Evolutionary conservation across 2,113 vertebrate genomes (phyloP), one percentile per base, ranked within the genome.

Genomic region (Toxostoma redivivum): DNA sequence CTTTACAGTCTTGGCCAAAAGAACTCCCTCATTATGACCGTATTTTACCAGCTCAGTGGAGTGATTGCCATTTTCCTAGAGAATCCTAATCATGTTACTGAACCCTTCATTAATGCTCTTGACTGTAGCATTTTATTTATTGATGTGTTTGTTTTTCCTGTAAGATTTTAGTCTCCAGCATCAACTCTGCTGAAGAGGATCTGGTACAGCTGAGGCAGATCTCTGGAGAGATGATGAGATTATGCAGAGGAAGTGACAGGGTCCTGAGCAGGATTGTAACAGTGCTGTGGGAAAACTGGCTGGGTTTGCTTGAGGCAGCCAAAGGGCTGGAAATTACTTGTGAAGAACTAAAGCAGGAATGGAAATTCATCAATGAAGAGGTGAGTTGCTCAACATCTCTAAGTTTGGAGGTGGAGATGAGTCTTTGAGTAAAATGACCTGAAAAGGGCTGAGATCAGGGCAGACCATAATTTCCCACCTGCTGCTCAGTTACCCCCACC

Each of bases 311-410:
- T 5, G 97, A 98, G 44, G 95, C 96, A 24, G 96, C 97, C 0
- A 95, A 70, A 69, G 97, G 97, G 44, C 98, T 99, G 97, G 97
- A 97, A 33, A 65, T 95, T 24, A 98, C 97, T 70, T 98, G 98
- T 24, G 97, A 97, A 48, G 98, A 98, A 9, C 97, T 98, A 54
- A 97, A 98, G 38, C 88, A 95, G n/a, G 98, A 99, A 37, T 99
- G 99, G 99, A 98, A 97, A 11, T 92, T 98, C 58, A 92, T 99
- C 96, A 98, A 76, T 37, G 94, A 98, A 91, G 98, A 98, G 70
- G 99, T 99, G 80, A 98, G 98, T 96, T 61, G 15, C 30, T 81
- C 25, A 30, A 20, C 8, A 40, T 37, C 30, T 66, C 3, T 20
- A 35, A 25, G 8, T 58, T 28, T 72, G 10, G 11, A 15, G 15